Base-by-base conservation (phyloP, 2,113 vertebrate species). In the Lanius ludovicianus region DNA sequence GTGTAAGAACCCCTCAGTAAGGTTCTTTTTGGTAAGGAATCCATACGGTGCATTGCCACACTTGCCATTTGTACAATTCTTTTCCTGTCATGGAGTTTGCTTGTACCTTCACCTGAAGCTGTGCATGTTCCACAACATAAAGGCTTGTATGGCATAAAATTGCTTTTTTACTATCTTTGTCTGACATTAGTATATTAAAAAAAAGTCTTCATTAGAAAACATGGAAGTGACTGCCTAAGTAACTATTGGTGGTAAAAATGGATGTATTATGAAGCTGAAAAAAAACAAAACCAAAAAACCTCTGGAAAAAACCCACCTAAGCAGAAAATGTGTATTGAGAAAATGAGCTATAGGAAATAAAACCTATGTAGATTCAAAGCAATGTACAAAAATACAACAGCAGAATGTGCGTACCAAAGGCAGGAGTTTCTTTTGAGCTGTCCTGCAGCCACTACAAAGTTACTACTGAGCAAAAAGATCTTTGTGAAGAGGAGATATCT, bases 1-100 rank as follows among this genome's bases (percentile, higher is more conserved):
- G 14, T 2, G 5, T 64, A 21, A 33, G 56, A 62, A 62, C 42
- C 19, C 15, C 16, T 71, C 15, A 6, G 20, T 46, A 28, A 65
- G 17, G 35, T 11, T 76, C 18, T 37, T 65, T 0, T 0, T 31
- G 19, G 49, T 53, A 20, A 77, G 42, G 60, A 73, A 52, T 62
- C 65, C 27, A 27, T 3, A 42, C 57, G 50, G 4, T 73, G 22
- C 28, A 2, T 56, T 73, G n/a, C 49, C 65, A 52, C 30, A 60
- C 14, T 27, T 73, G 53, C 27, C n/a, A 12, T 14, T 52, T 30
- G 14, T 44, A 10, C 9, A 1, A n/a, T 62, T 75, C 27, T 59
- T 24, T 84, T 17, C 1, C 3, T 46, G 20, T 57, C 37, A 15
- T 9, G n/a, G 46, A 53, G 13, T 23, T 31, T 75, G 35, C 21